Evolutionary conservation across 2,113 vertebrate species (phyloP).

Genomic region (Axis porcinus): DNA sequence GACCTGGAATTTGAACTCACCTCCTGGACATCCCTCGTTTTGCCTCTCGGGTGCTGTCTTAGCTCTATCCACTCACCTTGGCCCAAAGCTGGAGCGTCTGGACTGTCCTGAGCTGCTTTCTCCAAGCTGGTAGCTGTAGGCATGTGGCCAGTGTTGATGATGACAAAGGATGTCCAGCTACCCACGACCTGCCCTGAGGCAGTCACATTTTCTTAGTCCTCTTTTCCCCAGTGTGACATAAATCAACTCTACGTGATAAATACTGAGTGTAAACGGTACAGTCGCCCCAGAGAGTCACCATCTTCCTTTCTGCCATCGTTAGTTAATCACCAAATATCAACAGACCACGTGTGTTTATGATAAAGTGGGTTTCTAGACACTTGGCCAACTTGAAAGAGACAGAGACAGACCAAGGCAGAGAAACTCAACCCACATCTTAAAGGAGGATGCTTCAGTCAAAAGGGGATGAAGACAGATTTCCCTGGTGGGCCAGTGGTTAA

Average conservation of each 20-base stretch:
- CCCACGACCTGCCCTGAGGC: background rate
- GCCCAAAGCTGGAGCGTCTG: background rate
- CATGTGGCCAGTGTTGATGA: background rate
- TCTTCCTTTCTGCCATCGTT: conserved; percentile 4
- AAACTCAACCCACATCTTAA: background rate
- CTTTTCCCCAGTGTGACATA: background rate
- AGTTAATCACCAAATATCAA: background rate
- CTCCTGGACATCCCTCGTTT: background rate
- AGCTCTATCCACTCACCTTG: background rate
- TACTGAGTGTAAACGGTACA: background rate
- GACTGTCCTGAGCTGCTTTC: background rate
- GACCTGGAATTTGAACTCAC: background rate
- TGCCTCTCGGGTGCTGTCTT: background rate
- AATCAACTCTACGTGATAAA: background rate
- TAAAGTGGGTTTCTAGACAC: background rate
- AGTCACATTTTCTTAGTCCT: background rate
- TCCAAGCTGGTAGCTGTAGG: background rate
- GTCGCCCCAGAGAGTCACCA: background rate
- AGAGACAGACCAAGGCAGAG: background rate
- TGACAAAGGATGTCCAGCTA: background rate
- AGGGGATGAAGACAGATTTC: background rate
- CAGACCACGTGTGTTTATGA: background rate
- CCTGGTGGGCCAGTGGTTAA: background rate
- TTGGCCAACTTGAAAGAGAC: background rate
- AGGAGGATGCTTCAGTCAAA: background rate